Base-by-base conservation (phyloP, 2,888 invertebrate species). In the Pachydiplax longipennis region DNA sequence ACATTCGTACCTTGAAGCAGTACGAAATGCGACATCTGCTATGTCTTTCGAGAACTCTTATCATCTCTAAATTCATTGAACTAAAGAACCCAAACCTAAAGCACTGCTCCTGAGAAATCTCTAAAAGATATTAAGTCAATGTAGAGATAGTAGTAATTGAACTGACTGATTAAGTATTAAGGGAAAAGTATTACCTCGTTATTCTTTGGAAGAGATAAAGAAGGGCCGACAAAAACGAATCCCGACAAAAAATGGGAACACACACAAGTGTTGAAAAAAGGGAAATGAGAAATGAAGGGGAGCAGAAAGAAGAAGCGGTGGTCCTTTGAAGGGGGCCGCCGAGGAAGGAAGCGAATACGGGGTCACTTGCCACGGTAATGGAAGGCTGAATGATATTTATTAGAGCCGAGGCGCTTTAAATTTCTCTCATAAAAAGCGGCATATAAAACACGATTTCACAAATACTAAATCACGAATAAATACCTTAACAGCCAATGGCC, bases 281-380 rank as follows among this genome's bases (percentile, higher is more conserved):
- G 53, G 53, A 25, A 25, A 35, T 35, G 35, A 15, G 58, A 35
- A 8, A 61, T 5, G 18, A 13, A 35, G 37, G 80, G 31, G 80
- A 37, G 13, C 8, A 0, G 6, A 12, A 15, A 0, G 31, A 35
- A 22, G 65, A 65, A 4, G 65, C 22, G 22, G 65, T 1, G 65
- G 44, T 8, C 10, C 44, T 44, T 44, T 44, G 61, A n/a, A 5
- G 61, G 22, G 61, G 0, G 61, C 18, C 22, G 53, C 35, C 35
- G 25, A 83, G 58, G 83, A 35, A 22, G 65, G 22, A 65, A 65
- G 65, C 5, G 25, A 25, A 25, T n/a, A 25, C n/a, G 58, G 83
- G 83, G 83, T 83, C 83, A 83, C 83, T 83, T 83, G 83, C 83
- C 2, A n/a, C 35, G 83, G 53, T 83, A 83, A 83, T 83, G 58